phyloP scores from a whole-genome alignment of 2,113 vertebrate species.

The Collichthys lucidus region DNA sequence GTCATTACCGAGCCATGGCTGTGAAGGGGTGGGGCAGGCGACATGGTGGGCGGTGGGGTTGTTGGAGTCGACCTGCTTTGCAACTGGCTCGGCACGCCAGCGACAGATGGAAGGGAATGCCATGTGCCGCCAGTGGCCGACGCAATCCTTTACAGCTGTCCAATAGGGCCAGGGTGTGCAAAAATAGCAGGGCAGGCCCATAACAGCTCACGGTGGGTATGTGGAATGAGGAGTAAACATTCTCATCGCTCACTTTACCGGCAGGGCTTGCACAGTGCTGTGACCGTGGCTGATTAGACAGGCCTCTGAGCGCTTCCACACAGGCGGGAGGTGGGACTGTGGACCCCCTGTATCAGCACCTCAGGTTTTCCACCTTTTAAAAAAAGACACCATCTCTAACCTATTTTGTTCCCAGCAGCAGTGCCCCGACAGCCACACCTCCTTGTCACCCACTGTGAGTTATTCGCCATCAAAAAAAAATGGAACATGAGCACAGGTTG shows the following conservation, averaged over 20 bases:
- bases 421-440: conserved; percentile 32
- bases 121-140: conserved; percentile 64
- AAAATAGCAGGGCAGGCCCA: conserved; percentile 62
- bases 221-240: conserved; percentile 73
- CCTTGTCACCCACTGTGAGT: conserved; percentile 42
- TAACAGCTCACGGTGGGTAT: conserved; percentile 47
- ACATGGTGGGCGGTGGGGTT: background rate
- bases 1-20: conserved; percentile 64
- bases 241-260: conserved; percentile 62
- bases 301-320: conserved; percentile 32
- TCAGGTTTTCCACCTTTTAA: conserved; percentile 46
- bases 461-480: conserved; percentile 7
- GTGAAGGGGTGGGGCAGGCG: conserved; percentile 42
- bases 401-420: conserved; percentile 46
- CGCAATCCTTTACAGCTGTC: conserved; percentile 75
- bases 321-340: conserved; percentile 31
- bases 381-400: conserved; percentile 42
- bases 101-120: conserved; percentile 74
- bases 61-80: conserved; percentile 62
- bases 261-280: background rate
- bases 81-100: conserved; percentile 41
- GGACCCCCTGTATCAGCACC: conserved; percentile 39
- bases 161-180: conserved; percentile 59
- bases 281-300: conserved; percentile 58
- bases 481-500: background rate